Evolutionary conservation across 2,888 invertebrate genomes (phyloP).

Genomic region (Digitonthophagus gazella): DNA sequence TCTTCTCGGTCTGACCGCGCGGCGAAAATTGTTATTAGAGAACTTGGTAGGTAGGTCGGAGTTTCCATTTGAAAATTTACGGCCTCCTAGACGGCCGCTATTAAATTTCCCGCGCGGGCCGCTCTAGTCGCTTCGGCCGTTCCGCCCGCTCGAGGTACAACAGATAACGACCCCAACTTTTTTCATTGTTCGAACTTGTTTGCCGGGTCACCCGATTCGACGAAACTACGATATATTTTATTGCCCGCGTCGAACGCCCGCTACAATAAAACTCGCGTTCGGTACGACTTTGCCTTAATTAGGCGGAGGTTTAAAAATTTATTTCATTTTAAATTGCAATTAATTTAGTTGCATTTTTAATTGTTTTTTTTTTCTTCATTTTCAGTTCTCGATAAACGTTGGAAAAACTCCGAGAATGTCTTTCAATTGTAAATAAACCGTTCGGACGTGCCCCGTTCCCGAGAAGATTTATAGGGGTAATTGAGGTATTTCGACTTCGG

Average conservation of each 20-base stretch:
- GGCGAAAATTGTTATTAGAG: neutral
- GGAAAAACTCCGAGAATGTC: too few relatives aligned
- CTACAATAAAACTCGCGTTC: neutral
- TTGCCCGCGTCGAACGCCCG: constrained; percentile 7
- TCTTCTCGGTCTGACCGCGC: neutral
- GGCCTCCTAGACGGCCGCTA: neutral
- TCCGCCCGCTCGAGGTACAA: neutral
- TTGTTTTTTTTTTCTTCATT: too few relatives aligned
- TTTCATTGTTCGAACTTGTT: constrained; percentile 13
- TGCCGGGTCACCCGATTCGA: constrained; percentile 9
- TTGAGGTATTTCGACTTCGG: neutral
- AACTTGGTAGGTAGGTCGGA: neutral
- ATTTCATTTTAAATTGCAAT: too few relatives aligned
- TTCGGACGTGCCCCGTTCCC: neutral
- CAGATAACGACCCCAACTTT: neutral
- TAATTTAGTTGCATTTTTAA: too few relatives aligned
- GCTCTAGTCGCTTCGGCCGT: neutral
- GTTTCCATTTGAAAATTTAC: neutral
- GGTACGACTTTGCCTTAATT: neutral
- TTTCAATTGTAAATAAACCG: neutral
- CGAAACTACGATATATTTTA: constrained; percentile 11
- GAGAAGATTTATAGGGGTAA: neutral
- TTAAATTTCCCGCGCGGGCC: neutral
- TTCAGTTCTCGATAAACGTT: too few relatives aligned
- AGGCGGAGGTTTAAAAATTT: too few relatives aligned